Conservation (phyloP, 2,797 vertebrate species). For the Serranus cabrilla region DNA sequence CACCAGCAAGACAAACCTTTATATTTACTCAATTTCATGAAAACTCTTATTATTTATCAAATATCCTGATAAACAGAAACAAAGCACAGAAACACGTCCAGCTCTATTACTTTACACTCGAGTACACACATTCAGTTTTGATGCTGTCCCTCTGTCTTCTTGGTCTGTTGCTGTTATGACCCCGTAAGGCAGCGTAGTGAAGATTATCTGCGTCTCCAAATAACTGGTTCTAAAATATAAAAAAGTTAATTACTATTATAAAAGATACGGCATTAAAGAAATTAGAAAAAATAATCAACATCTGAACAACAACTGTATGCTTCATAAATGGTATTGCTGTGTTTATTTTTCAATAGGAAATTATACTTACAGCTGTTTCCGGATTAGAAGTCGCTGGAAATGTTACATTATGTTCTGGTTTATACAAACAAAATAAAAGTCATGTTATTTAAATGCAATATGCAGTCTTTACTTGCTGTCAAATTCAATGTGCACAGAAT, state of each 20-base stretch:
- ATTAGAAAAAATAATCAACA: too few relatives aligned
- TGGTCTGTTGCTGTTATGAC: slow-evolving; percentile 2
- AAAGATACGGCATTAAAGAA: not conserved
- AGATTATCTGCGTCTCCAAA: slow-evolving; percentile 30
- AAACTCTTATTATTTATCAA: not conserved
- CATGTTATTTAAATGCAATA: not conserved
- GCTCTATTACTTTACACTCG: slow-evolving; percentile 38
- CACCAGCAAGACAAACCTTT: not conserved
- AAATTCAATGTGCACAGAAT: not conserved
- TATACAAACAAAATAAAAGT: not conserved
- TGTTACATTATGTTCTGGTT: not conserved
- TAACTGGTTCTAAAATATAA: slow-evolving; percentile 13
- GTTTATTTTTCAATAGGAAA: not conserved
- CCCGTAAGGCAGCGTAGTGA: slow-evolving; percentile 53
- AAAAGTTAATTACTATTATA: not conserved
- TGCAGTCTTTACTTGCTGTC: rapidly evolving
- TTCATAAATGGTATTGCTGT: not conserved
- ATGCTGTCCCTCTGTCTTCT: slow-evolving; percentile 11
- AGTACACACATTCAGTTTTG: slow-evolving; percentile 44
- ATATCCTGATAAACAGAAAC: not conserved
- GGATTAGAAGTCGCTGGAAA: not conserved
- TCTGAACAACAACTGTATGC: too few relatives aligned
- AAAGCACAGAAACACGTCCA: not conserved
- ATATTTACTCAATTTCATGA: not conserved
- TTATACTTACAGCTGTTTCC: not conserved